These are phyloP conservation scores for Chinchilla lanigera DNA, from an alignment of 2,113 vertebrate species.

Conservation along the genomic window DNA sequence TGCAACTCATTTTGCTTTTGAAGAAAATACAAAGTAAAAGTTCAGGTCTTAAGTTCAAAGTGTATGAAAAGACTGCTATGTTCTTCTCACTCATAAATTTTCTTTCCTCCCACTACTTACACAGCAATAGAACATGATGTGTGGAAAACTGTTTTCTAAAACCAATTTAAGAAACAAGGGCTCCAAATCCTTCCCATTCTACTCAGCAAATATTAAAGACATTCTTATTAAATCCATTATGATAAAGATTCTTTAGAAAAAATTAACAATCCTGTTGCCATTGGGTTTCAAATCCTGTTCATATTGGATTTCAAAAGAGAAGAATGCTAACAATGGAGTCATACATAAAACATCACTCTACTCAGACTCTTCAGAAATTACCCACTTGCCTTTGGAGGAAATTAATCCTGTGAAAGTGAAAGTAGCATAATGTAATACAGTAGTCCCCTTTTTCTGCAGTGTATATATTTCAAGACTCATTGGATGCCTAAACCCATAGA, in stretches of 20 bases:
- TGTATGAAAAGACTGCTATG: slow-evolving; percentile 18
- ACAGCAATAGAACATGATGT: background rate
- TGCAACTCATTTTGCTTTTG: slow-evolving; percentile 54
- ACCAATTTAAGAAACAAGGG: slow-evolving; percentile 29
- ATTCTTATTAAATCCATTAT: slow-evolving; percentile 63
- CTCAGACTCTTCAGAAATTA: background rate
- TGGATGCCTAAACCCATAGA: background rate
- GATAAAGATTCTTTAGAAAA: slow-evolving; percentile 60
- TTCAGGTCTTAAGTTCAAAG: slow-evolving; percentile 26
- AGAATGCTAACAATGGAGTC: background rate
- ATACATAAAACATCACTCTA: background rate
- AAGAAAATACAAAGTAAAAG: slow-evolving; percentile 53
- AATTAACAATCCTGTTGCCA: background rate
- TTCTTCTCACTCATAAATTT: background rate
- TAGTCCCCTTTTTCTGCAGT: too few species aligned
- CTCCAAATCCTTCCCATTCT: slow-evolving; percentile 50
- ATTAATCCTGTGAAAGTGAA: background rate
- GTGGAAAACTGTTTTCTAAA: slow-evolving; percentile 53
- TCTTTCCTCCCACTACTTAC: background rate
- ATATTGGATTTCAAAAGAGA: slow-evolving; percentile 35
- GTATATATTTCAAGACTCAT: background rate
- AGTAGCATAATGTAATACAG: background rate
- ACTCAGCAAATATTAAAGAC: slow-evolving; percentile 26
- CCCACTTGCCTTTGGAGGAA: background rate
- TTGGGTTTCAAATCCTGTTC: too few species aligned